These are phyloP conservation scores for Actinia tenebrosa DNA, from an alignment of 64 coral and sea anemone genomes.

Conservation along the genomic window DNA sequence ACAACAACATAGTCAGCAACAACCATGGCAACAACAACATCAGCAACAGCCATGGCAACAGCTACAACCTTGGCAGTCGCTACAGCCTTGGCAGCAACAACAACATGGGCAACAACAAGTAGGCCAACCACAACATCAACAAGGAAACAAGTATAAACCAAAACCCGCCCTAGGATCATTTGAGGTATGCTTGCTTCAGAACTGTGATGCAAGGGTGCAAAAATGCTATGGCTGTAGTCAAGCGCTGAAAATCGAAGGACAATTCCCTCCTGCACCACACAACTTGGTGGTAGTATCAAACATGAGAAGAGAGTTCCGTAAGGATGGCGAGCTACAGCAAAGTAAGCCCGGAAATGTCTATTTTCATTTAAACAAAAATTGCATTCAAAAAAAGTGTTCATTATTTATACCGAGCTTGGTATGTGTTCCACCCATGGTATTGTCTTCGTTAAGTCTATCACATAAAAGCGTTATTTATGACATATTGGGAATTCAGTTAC, in stretches of 20 bases:
- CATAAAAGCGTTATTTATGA: neutral
- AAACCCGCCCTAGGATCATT: slow-evolving; percentile 20
- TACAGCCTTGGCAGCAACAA: neutral
- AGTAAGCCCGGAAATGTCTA: slow-evolving; percentile 50
- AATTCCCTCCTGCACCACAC: too few relatives aligned
- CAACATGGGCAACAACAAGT: neutral
- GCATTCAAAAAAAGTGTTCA: slow-evolving; percentile 8
- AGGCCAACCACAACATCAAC: neutral
- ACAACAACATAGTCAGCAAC: neutral
- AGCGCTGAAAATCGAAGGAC: too few relatives aligned
- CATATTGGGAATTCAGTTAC: too few relatives aligned
- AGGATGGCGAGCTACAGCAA: slow-evolving; percentile 30
- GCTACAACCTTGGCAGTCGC: neutral
- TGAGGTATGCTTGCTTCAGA: slow-evolving; percentile 26
- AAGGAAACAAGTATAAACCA: neutral
- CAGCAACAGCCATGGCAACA: neutral
- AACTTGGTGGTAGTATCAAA: slow-evolving; percentile 43
- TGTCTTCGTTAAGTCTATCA: neutral
- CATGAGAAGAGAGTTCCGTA: slow-evolving; percentile 25
- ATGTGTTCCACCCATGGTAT: neutral
- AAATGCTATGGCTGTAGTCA: slow-evolving; percentile 58
- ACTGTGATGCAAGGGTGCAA: slow-evolving; percentile 32
- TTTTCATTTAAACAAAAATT: slow-evolving; percentile 31
- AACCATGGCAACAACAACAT: neutral
- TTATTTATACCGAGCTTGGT: slow-evolving; percentile 42